Percentiles rank a stretch among this genome's conserved stretches.
These are phyloP conservation scores for Papilio polytes DNA, from an alignment of 1,140 invertebrate genomes.

Conservation along the genomic window DNA sequence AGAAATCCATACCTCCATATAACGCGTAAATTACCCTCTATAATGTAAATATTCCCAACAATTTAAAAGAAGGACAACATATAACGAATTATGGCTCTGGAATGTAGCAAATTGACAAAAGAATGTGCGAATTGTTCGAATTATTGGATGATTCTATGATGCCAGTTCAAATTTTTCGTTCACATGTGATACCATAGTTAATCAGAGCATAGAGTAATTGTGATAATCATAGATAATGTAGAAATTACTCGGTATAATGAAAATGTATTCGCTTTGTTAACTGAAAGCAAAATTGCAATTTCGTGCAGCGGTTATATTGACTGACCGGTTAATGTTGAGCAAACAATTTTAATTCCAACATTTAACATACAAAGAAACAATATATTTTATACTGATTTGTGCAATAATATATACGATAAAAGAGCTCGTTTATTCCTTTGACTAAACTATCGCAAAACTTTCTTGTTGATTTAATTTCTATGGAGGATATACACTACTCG, in stretches of 20 bases:
- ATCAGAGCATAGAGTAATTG: conserved; percentile 11
- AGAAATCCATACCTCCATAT: too few relatives aligned
- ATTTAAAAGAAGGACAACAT: not conserved
- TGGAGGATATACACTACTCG: too few relatives aligned
- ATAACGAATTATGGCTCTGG: not conserved
- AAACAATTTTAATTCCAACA: not conserved
- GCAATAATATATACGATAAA: too few relatives aligned
- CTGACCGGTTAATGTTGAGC: not conserved
- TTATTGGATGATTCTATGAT: not conserved
- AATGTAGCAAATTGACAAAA: not conserved
- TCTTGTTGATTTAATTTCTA: too few relatives aligned
- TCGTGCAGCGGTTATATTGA: not conserved
- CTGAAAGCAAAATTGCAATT: conserved; percentile 39
- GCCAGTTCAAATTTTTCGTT: not conserved
- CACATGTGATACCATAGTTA: not conserved
- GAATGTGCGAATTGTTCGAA: not conserved
- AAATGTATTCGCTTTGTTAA: conserved; percentile 19
- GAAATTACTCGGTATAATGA: conserved; percentile 7
- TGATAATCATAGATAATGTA: conserved; percentile 22
- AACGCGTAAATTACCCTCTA: too few relatives aligned
- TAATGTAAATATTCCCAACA: too few relatives aligned
- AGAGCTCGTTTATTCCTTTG: too few relatives aligned
- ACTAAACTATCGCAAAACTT: too few relatives aligned
- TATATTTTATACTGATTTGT: too few relatives aligned
- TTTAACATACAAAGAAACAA: not conserved